Base-by-base conservation (phyloP, 2,888 invertebrate genomes). In the Andrena chrysosceles region DNA sequence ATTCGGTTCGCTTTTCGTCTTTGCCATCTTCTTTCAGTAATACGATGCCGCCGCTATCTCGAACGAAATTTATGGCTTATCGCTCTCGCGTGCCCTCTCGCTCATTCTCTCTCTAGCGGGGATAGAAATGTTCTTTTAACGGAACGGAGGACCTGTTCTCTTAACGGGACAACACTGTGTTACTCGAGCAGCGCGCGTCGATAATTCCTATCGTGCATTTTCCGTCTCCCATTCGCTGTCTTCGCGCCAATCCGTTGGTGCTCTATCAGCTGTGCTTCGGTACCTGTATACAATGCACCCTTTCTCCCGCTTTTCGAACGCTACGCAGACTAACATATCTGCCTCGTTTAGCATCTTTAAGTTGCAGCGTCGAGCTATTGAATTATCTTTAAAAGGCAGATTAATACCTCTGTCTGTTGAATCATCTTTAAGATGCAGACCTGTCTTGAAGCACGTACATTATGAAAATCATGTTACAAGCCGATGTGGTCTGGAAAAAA, bases 161-260 rank as follows among this genome's bases (percentile, higher is more conserved):
- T 42, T 42, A 42, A 42, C 42, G 42, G 42, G 42, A 16, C 16
- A 42, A 42, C 16, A 42, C 16, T 42, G 69, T 88, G 81, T 83
- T 67, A 81, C 85, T 73, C 79, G 76, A 81, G 80, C 72, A 80
- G 85, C 84, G 84, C 84, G 83, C 86, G 88, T 89, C 89, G 89
- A 89, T 89, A 89, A 89, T 89, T 89, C 86, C 79, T 78, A 75
- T 81, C 88, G 81, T 83, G 73, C 72, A 76, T 81, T 85, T 82
- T 80, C 85, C 73, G 78, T 67, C 78, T 64, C 74, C 74, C 77
- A 77, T 77, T 81, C 78, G 63, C 59, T 74, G 73, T 82, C 76
- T 74, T 79, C 78, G 85, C 87, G 73, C 77, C 87, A 72, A 77
- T 77, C 71, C 64, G 54, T 67, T 76, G 29, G 49, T 78, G 31